phyloP scores from a whole-genome alignment of 2,113 vertebrate species.

The Ia io region DNA sequence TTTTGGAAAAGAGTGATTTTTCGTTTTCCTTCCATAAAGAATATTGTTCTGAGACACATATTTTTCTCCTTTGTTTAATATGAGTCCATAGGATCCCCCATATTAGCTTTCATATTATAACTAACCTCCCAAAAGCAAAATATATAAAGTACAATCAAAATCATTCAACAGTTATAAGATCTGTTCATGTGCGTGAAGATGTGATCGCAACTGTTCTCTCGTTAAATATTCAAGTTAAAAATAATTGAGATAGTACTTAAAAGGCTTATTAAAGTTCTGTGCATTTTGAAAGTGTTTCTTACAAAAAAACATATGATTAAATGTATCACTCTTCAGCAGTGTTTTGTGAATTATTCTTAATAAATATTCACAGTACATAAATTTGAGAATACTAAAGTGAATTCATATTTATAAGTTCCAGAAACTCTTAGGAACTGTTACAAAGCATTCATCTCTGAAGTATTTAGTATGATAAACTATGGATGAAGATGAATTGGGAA shows the following conservation, averaged over 20 bases:
- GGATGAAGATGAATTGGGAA: background rate
- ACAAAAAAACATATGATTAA: slow-evolving; percentile 17
- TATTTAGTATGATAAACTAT: slow-evolving; percentile 46
- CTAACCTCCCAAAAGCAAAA: background rate
- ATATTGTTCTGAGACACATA: background rate
- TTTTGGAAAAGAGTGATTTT: background rate
- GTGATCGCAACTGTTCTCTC: background rate
- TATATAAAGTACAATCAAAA: background rate
- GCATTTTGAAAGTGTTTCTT: slow-evolving; percentile 18
- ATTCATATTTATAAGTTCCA: slow-evolving; percentile 28
- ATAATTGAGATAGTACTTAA: background rate
- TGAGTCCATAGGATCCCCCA: background rate
- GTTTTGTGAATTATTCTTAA: slow-evolving; percentile 39
- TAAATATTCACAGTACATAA: slow-evolving; percentile 48
- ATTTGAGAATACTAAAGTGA: slow-evolving; percentile 4
- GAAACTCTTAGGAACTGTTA: slow-evolving; percentile 8
- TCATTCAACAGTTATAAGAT: background rate
- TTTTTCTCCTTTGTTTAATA: background rate
- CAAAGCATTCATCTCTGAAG: slow-evolving; percentile 42
- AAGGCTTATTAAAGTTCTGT: background rate
- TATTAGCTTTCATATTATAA: background rate
- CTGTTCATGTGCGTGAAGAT: background rate
- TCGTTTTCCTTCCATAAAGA: background rate
- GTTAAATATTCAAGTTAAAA: slow-evolving; percentile 5
- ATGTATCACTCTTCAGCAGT: background rate